Conservation (phyloP, 2,797 vertebrate species). For the Diglossa cyanea region DNA sequence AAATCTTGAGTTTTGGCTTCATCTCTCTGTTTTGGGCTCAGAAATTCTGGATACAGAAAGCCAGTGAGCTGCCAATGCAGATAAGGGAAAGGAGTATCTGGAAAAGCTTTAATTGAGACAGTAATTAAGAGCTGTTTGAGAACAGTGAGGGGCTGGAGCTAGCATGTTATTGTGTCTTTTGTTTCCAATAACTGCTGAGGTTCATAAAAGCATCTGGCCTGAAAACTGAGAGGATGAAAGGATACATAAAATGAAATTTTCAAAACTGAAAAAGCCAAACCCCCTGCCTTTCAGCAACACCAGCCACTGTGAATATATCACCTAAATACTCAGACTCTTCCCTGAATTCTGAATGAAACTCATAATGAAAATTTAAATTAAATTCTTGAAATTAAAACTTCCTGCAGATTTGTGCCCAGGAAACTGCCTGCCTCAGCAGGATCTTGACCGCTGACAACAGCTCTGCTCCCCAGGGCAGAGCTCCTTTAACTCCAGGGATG, state of each 20-base stretch:
- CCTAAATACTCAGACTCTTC: not conserved
- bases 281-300: not conserved
- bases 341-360: not conserved
- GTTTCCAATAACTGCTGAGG: not conserved
- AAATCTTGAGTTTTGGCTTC: conserved; percentile 15
- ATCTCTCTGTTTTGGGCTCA: not conserved
- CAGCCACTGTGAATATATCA: not conserved
- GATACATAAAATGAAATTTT: not conserved
- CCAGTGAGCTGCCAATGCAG: not conserved
- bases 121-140: conserved; percentile 19
- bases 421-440: not conserved
- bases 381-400: not conserved
- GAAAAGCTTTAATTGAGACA: conserved; percentile 19
- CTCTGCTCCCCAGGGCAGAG: not conserved
- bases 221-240: not conserved
- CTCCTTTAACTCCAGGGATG: not conserved
- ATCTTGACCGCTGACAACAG: not conserved
- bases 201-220: not conserved
- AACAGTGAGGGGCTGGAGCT: not conserved
- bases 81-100: not conserved
- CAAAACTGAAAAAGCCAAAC: not conserved
- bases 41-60: conserved; percentile 4
- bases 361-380: not conserved
- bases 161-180: not conserved
- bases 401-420: not conserved